These are phyloP conservation scores for Volucella zonaria DNA, from an alignment of 2,888 invertebrate genomes.

Conservation along the genomic window DNA sequence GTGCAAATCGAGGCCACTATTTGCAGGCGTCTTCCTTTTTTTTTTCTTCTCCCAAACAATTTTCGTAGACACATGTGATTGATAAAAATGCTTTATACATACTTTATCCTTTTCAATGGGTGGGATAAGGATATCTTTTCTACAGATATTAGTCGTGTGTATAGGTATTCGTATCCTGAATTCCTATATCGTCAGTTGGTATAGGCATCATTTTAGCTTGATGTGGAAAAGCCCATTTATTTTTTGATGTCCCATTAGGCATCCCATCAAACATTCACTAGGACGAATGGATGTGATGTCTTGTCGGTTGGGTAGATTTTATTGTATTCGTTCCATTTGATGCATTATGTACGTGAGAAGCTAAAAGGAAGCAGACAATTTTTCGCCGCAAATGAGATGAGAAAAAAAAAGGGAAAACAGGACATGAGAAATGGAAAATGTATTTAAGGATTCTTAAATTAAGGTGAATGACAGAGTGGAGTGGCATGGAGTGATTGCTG, in stretches of 20 bases:
- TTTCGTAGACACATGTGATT: constrained; percentile 37
- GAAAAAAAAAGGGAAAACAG: background rate
- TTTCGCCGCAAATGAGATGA: constrained; percentile 17
- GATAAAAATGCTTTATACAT: constrained; percentile 29
- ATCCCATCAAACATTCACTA: constrained; percentile 53
- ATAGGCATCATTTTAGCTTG: constrained; percentile 21
- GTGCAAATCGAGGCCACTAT: constrained; percentile 61
- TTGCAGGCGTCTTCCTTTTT: constrained; percentile 43
- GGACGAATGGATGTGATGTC: constrained; percentile 36
- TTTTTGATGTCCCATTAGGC: constrained; percentile 58
- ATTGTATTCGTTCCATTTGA: constrained; percentile 50
- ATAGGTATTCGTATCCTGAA: background rate
- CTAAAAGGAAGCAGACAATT: constrained; percentile 28
- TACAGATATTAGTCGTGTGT: background rate
- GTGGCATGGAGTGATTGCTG: too few relatives aligned
- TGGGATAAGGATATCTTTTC: background rate
- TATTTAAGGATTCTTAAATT: constrained; percentile 9
- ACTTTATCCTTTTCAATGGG: background rate
- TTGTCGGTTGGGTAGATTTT: constrained; percentile 32
- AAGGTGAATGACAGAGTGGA: background rate
- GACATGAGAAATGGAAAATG: background rate
- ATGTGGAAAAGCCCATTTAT: constrained; percentile 34
- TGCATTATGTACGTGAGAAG: constrained; percentile 47
- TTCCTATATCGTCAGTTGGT: background rate
- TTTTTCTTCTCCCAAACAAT: constrained; percentile 26